These are phyloP conservation scores for Acanthisitta chloris DNA, from an alignment of 2,113 vertebrate genomes.

Conservation along the genomic window DNA sequence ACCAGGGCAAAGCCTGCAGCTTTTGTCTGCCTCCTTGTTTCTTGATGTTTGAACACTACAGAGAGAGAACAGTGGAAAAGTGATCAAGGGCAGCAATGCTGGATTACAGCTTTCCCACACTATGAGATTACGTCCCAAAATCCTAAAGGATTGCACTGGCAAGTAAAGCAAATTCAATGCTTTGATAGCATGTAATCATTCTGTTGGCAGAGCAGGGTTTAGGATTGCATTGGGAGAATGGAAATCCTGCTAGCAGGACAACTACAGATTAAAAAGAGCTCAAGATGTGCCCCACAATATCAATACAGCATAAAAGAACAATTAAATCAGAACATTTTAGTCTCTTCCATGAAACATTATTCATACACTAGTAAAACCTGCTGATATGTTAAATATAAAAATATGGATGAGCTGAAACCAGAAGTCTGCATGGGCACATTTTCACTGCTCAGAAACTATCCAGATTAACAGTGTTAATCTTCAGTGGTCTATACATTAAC, in stretches of 20 bases:
- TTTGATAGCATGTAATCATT: background rate
- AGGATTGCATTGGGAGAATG: background rate
- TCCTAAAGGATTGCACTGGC: background rate
- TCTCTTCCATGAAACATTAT: background rate
- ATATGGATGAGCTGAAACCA: background rate
- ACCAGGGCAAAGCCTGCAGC: background rate
- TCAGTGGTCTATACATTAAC: background rate
- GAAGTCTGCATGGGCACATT: background rate
- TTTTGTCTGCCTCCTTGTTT: background rate
- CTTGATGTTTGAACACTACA: background rate
- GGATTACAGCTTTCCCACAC: background rate
- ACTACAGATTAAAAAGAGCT: background rate
- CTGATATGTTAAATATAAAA: background rate
- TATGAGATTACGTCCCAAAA: background rate
- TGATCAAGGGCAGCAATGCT: background rate
- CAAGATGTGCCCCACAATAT: background rate
- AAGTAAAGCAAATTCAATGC: background rate
- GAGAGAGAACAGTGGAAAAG: background rate
- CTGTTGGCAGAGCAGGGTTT: background rate
- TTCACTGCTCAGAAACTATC: background rate
- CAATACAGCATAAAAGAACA: background rate
- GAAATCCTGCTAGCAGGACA: background rate
- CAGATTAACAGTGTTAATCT: background rate
- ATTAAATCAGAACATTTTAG: background rate
- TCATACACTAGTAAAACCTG: background rate